These are phyloP conservation scores for Clistopyga incitator DNA, from an alignment of 2,888 invertebrate species.

Conservation along the genomic window DNA sequence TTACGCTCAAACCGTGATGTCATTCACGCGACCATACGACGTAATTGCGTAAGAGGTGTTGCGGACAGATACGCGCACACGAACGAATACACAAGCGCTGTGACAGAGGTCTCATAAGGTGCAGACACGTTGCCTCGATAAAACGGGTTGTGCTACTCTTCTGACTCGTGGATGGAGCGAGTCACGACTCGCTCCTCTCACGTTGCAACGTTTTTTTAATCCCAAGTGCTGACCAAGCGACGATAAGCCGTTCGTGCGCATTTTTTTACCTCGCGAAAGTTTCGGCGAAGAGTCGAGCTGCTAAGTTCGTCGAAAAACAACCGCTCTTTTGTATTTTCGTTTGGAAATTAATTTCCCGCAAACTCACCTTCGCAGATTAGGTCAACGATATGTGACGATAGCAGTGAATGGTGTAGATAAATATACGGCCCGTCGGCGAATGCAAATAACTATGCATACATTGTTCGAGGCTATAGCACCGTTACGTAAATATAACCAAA, in stretches of 20 bases:
- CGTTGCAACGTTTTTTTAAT: constrained; percentile 13
- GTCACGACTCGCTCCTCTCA: background rate
- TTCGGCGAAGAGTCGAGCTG: background rate
- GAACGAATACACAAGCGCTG: constrained; percentile 20
- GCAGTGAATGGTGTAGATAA: constrained; percentile 5
- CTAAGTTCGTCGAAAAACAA: too few species aligned
- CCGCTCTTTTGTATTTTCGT: background rate
- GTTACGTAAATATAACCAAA: constrained; percentile 10
- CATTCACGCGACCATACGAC: constrained; percentile 72
- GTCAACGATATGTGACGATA: background rate
- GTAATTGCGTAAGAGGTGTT: constrained; percentile 72
- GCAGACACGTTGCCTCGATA: constrained; percentile 20
- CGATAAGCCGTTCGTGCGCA: background rate
- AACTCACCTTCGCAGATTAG: constrained; percentile 12
- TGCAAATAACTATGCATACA: constrained; percentile 17
- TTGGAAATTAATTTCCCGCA: background rate
- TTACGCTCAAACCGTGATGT: constrained; percentile 72
- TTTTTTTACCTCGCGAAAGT: background rate
- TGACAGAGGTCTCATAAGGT: constrained; percentile 10
- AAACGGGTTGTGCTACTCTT: constrained; percentile 8
- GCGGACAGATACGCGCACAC: background rate
- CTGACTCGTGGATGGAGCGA: background rate
- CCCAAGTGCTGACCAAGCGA: background rate
- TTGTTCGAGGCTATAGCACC: constrained; percentile 9
- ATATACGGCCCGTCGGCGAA: background rate